These are phyloP conservation scores for Glyptemys insculpta DNA, from an alignment of 2,797 vertebrate species.

Conservation along the genomic window DNA sequence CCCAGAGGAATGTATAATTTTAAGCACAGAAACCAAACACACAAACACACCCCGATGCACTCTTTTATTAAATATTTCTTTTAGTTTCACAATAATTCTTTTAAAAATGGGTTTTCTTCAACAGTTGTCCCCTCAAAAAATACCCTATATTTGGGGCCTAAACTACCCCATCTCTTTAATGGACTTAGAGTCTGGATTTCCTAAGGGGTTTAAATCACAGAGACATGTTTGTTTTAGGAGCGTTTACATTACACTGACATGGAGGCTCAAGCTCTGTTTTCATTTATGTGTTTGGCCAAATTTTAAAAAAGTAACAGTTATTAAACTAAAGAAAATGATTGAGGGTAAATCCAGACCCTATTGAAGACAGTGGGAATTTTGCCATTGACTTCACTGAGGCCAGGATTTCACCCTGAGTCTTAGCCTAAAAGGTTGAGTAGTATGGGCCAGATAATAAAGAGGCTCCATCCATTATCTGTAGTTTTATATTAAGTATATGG, in stretches of 20 bases:
- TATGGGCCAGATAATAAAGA: fast-evolving
- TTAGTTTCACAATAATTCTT: background rate
- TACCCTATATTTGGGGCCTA: background rate
- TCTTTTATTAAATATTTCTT: background rate
- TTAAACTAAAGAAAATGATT: background rate
- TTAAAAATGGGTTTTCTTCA: background rate
- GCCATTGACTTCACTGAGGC: background rate
- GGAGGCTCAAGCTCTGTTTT: background rate
- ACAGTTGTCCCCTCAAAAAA: background rate
- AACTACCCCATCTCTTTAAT: slow-evolving; percentile 5
- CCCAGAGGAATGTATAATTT: background rate
- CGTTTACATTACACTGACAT: background rate
- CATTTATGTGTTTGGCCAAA: background rate
- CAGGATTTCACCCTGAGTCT: background rate
- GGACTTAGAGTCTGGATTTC: background rate
- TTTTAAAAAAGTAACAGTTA: background rate
- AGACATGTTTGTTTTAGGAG: background rate
- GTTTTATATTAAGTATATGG: background rate
- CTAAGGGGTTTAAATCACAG: background rate
- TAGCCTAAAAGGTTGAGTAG: background rate
- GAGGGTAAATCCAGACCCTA: background rate
- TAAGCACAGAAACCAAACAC: slow-evolving; percentile 17
- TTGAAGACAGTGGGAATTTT: background rate
- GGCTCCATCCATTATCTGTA: background rate
- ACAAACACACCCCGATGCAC: background rate